Evolutionary conservation across 2,888 invertebrate species (phyloP).

Genomic region (Caenorhabditis doughertyi): DNA sequence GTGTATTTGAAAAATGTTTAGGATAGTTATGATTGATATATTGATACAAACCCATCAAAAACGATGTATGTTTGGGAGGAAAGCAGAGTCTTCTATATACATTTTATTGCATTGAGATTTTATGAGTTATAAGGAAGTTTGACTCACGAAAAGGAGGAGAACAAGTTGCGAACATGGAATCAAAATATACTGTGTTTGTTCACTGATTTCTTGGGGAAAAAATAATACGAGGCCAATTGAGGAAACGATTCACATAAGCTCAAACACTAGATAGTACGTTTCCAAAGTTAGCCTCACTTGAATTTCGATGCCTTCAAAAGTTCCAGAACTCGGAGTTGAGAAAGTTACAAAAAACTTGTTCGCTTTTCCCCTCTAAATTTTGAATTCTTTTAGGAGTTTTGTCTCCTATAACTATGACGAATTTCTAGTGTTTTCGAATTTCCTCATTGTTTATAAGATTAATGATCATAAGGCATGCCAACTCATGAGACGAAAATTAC

Average conservation of each 20-base stretch:
- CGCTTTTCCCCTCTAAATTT: too few species aligned
- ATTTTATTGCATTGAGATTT: constrained; percentile 11
- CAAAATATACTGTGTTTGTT: too few species aligned
- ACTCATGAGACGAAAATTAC: too few species aligned
- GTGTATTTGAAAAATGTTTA: constrained; percentile 19
- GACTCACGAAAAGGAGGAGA: neutral
- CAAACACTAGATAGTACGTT: too few species aligned
- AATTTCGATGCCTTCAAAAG: too few species aligned
- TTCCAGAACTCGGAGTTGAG: too few species aligned
- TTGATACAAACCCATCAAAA: constrained; percentile 46
- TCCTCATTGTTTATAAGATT: constrained; percentile 2
- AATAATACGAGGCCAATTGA: too few species aligned
- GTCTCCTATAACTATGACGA: neutral
- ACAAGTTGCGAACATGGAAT: neutral
- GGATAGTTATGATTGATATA: constrained; percentile 18
- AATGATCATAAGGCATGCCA: constrained; percentile 1
- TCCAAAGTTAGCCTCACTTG: too few species aligned
- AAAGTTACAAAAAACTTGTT: too few species aligned
- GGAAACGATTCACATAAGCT: too few species aligned
- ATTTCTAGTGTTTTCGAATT: constrained; percentile 2
- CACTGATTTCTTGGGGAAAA: too few species aligned
- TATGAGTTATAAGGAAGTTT: constrained; percentile 20
- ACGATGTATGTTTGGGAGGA: constrained; percentile 26
- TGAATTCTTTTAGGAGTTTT: too few species aligned
- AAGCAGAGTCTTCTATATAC: constrained; percentile 28